Evolutionary conservation across 2,797 vertebrate species (phyloP).

Genomic region (Lagorchestes hirsutus): DNA sequence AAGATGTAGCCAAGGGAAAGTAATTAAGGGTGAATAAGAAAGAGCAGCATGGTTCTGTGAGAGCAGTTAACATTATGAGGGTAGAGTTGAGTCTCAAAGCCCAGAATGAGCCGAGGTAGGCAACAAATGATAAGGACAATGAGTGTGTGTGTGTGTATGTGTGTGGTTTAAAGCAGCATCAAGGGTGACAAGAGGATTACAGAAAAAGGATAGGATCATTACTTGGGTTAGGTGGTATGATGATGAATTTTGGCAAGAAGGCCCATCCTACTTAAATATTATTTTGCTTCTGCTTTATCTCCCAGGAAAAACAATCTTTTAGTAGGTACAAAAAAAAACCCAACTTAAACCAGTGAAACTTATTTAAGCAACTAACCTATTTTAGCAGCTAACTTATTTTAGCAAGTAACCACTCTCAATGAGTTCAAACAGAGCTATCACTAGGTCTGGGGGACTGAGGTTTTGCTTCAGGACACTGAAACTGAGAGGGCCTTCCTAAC

Average conservation of each 20-base stretch:
- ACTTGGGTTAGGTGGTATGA: not conserved
- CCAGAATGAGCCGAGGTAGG: not conserved
- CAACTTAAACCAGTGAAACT: not conserved
- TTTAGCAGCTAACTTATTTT: not conserved
- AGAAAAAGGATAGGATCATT: not conserved
- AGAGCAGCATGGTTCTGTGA: not conserved
- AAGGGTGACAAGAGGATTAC: not conserved
- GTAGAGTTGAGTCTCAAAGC: not conserved
- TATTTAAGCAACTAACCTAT: not conserved
- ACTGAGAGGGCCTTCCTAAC: not conserved
- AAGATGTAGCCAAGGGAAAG: slow-evolving; percentile 3
- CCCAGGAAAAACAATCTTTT: not conserved
- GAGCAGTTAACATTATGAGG: not conserved
- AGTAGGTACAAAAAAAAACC: not conserved
- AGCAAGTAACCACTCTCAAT: not conserved
- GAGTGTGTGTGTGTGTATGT: not conserved
- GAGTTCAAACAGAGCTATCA: not conserved
- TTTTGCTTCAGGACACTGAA: not conserved
- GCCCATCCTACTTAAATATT: not conserved
- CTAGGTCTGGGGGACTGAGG: not conserved
- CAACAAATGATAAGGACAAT: not conserved
- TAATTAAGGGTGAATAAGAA: not conserved
- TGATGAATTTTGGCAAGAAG: not conserved
- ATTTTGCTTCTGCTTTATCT: not conserved
- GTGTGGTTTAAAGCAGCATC: not conserved